Base-by-base conservation (phyloP, 2,888 invertebrate genomes). In the Teleiodes luculella region DNA sequence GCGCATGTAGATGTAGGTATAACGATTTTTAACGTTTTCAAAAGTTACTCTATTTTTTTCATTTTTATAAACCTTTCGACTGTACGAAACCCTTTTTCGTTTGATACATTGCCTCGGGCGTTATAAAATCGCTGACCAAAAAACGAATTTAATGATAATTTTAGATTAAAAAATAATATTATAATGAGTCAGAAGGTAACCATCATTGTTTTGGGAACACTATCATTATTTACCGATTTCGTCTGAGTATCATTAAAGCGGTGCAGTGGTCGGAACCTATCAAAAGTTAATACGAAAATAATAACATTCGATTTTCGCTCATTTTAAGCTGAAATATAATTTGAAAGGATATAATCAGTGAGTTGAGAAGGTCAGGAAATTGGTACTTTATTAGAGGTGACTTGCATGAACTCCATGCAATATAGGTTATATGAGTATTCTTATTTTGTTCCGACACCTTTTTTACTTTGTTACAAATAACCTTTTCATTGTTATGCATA, bases 201-300 rank as follows among this genome's bases (percentile, higher is more conserved):
- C 62, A 65, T 68, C 62, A 67, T 66, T 66, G 66, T 72, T 70
- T 67, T 60, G 63, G 62, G 54, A 58, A 67, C 57, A 66, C 76
- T 75, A 74, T 84, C 70, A 86, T 86, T 85, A 85, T 80, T 76
- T 73, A 80, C 74, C 77, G 76, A 80, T 83, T 80, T 78, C 58
- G 65, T 67, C 65, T 65, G 56, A 66, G 65, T 62, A 73, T 76
- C 77, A 78, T 73, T 70, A 75, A 72, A 72, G 67, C 61, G 72
- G 69, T 72, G 74, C 80, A 75, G 80, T 76, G 81, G 81, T 78
- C 71, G 67, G 70, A 72, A 76, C 74, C 81, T 76, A 83, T 85
- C 77, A 74, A 67, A 68, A 78, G 75, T 78, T 87, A 87, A 86
- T 86, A 79, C 66, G 84, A 85, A 86, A 81, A 87, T 87, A 87